These are phyloP conservation scores for Nezara viridula DNA, from an alignment of 2,888 invertebrate species.

Conservation along the genomic window DNA sequence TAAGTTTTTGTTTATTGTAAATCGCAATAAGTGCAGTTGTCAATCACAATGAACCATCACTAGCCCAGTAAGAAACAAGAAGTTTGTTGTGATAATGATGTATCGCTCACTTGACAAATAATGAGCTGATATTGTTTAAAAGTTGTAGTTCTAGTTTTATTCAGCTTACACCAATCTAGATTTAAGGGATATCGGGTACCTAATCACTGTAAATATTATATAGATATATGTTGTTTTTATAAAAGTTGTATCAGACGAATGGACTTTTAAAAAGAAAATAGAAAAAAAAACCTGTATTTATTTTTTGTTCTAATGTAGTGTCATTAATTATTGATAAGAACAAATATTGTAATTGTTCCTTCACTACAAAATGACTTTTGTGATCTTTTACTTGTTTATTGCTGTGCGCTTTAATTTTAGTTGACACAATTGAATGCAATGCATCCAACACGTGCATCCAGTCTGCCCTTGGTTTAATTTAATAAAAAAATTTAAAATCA, in stretches of 20 bases:
- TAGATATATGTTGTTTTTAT: constrained; percentile 51
- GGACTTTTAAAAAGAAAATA: not conserved
- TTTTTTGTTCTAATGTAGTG: constrained; percentile 14
- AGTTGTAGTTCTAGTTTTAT: constrained; percentile 20
- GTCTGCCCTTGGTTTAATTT: constrained; percentile 54
- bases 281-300: not conserved
- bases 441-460: constrained; percentile 31
- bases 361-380: constrained; percentile 34
- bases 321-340: constrained; percentile 5
- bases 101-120: constrained; percentile 39
- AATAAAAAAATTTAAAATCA: constrained; percentile 45
- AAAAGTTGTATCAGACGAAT: not conserved
- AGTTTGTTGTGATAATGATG: constrained; percentile 1
- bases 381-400: constrained; percentile 42
- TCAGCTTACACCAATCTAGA: constrained; percentile 55
- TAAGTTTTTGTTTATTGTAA: constrained; percentile 13
- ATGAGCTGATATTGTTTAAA: constrained; percentile 50
- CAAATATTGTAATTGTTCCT: constrained; percentile 29
- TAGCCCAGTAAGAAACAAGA: constrained; percentile 11
- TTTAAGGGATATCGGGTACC: constrained; percentile 53
- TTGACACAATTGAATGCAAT: constrained; percentile 44
- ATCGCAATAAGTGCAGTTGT: constrained; percentile 10
- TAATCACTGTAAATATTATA: constrained; percentile 52
- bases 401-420: constrained; percentile 41
- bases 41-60: constrained; percentile 17